Evolutionary conservation across 1,140 invertebrate genomes (phyloP).

Genomic region (Papilio xuthus): DNA sequence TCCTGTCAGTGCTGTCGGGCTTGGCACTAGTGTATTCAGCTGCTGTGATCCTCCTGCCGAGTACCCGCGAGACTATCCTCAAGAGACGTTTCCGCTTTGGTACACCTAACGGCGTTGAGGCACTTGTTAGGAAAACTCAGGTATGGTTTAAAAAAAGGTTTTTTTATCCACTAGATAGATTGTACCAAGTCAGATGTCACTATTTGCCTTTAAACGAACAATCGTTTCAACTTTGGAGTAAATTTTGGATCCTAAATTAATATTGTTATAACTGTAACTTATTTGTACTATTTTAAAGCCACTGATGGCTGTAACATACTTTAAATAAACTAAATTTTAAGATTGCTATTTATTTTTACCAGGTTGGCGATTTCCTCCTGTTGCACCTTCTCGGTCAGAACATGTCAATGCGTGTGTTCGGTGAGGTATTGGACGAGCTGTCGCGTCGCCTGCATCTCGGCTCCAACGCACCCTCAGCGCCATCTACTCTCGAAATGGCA

Average conservation of each 20-base stretch:
- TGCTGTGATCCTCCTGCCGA: slow-evolving; percentile 89
- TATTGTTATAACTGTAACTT: too few species aligned
- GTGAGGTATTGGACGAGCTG: slow-evolving; percentile 86
- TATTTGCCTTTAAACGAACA: too few species aligned
- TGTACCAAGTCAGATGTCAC: too few species aligned
- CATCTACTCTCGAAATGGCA: slow-evolving; percentile 91
- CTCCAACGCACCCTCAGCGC: slow-evolving; percentile 90
- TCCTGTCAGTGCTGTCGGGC: slow-evolving; percentile 89
- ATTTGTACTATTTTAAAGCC: background rate
- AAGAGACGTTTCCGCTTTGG: slow-evolving; percentile 89
- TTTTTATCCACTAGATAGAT: background rate
- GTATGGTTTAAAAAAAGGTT: slow-evolving; percentile 73
- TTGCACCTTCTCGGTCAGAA: slow-evolving; percentile 92
- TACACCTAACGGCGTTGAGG: slow-evolving; percentile 85
- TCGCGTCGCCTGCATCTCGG: slow-evolving; percentile 85
- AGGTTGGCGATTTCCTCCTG: slow-evolving; percentile 93
- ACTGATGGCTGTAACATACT: background rate
- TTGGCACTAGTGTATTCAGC: slow-evolving; percentile 91
- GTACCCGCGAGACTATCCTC: slow-evolving; percentile 89
- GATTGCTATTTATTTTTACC: slow-evolving; percentile 42
- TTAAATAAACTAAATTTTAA: background rate
- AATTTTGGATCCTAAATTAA: too few species aligned
- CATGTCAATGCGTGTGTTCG: slow-evolving; percentile 90
- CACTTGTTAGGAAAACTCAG: slow-evolving; percentile 90
- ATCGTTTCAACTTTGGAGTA: too few species aligned